Conservation (phyloP, 2,888 invertebrate genomes). For the Agriopis marginaria region DNA sequence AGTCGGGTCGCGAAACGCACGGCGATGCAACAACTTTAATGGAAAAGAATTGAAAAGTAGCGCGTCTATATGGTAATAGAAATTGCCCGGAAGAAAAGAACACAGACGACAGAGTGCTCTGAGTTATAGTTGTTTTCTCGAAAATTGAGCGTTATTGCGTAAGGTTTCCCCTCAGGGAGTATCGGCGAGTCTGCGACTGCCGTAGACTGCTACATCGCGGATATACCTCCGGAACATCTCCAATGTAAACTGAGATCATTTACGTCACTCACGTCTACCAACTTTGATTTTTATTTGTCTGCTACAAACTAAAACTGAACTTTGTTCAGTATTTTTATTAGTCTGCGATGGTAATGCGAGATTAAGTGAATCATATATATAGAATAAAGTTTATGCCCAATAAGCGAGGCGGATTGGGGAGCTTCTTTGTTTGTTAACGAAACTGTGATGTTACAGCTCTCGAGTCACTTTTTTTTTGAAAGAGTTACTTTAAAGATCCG, state of each 20-base stretch:
- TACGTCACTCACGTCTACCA: conserved; percentile 57
- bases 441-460: not conserved
- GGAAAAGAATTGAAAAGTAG: conserved; percentile 87
- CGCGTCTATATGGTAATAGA: conserved; percentile 86
- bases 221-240: conserved; percentile 69
- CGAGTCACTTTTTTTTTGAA: too few species aligned
- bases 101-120: conserved; percentile 81
- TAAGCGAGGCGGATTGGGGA: conserved; percentile 20
- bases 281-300: conserved; percentile 55
- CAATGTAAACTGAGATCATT: conserved; percentile 71
- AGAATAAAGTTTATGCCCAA: conserved; percentile 33
- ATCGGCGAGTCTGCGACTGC: conserved; percentile 56
- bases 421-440: conserved; percentile 10
- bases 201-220: conserved; percentile 49
- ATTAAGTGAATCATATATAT: conserved; percentile 40
- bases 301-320: conserved; percentile 43
- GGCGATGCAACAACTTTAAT: conserved; percentile 85
- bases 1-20: conserved; percentile 74
- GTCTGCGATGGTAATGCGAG: conserved; percentile 46
- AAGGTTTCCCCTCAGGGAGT: conserved; percentile 65
- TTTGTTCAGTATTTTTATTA: conserved; percentile 46
- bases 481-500: too few species aligned
- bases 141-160: conserved; percentile 84
- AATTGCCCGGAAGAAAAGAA: conserved; percentile 86
- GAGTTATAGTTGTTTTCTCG: conserved; percentile 84